A percentile compares a stretch with the other conserved stretches of the same genome.
Evolutionary conservation across 2,888 invertebrate species (phyloP).

Genomic region (Gisinianus flammeolus): DNA sequence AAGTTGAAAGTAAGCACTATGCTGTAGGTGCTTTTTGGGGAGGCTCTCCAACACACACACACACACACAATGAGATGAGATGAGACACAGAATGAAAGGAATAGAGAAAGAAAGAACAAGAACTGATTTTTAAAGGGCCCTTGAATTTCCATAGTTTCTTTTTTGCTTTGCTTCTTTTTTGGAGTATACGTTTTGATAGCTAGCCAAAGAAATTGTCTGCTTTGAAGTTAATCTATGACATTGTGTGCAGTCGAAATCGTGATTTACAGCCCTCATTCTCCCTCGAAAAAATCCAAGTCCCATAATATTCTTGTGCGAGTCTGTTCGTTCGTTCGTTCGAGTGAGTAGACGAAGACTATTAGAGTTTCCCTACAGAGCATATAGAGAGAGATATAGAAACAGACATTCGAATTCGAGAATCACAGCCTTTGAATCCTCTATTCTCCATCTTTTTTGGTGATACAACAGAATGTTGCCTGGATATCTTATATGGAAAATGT

Average conservation of each 20-base stretch:
- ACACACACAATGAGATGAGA: too few species aligned
- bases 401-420: background rate
- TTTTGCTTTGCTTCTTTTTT: background rate
- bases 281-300: too few species aligned
- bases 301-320: background rate
- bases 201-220: conserved; percentile 18
- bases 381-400: background rate
- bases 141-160: background rate
- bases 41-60: too few species aligned
- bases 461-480: too few species aligned
- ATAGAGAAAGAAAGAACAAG: background rate
- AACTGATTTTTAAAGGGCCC: background rate
- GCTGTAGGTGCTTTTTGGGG: conserved; percentile 13
- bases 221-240: conserved; percentile 15
- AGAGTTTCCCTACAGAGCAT: background rate
- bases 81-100: too few species aligned
- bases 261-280: conserved; percentile 11
- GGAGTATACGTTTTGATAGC: conserved; percentile 1
- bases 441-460: too few species aligned
- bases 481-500: too few species aligned
- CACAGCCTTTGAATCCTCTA: too few species aligned
- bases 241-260: background rate
- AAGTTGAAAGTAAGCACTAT: background rate
- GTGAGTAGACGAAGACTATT: background rate
- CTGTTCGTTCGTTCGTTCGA: background rate